A percentile compares a stretch with the other conserved stretches of the same genome.
phyloP scores from a whole-genome alignment of 2,113 vertebrate species.

The Speoplatyrhinus poulsoni region DNA sequence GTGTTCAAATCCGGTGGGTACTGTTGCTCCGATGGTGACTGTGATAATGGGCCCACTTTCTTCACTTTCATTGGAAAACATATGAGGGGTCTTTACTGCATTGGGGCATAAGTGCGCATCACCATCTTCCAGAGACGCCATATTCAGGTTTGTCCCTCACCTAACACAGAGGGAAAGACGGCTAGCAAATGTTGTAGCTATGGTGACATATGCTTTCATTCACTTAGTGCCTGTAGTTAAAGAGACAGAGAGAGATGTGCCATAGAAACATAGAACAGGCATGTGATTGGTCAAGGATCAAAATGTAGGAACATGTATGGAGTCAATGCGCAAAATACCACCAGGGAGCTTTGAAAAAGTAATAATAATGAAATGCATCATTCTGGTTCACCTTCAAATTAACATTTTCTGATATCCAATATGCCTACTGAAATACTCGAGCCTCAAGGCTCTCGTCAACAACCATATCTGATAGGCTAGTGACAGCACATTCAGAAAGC shows the following conservation, averaged over 20 bases:
- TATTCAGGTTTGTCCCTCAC: constrained; percentile 6
- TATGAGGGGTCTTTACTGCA: background rate
- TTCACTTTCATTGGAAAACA: constrained; percentile 17
- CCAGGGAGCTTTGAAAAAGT: too few relatives aligned
- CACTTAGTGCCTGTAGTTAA: constrained; percentile 5
- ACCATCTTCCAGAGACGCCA: constrained; percentile 47
- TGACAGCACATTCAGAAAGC: too few relatives aligned
- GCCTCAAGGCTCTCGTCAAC: too few relatives aligned
- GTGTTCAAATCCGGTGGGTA: constrained; percentile 93
- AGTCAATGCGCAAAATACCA: too few relatives aligned
- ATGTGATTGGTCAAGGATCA: too few relatives aligned
- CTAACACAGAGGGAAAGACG: background rate
- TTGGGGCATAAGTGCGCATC: constrained; percentile 15
- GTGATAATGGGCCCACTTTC: constrained; percentile 38
- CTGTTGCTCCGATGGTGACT: constrained; percentile 88
- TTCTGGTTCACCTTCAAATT: too few relatives aligned
- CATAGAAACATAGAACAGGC: too few relatives aligned
- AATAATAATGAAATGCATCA: too few relatives aligned
- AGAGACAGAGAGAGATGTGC: background rate
- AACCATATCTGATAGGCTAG: too few relatives aligned
- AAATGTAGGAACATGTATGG: too few relatives aligned
- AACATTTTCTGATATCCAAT: too few relatives aligned
- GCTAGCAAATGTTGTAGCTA: background rate
- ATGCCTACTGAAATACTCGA: too few relatives aligned
- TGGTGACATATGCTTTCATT: background rate